Conservation (phyloP, 2,113 vertebrate genomes). For the Thalassoma bifasciatum region DNA sequence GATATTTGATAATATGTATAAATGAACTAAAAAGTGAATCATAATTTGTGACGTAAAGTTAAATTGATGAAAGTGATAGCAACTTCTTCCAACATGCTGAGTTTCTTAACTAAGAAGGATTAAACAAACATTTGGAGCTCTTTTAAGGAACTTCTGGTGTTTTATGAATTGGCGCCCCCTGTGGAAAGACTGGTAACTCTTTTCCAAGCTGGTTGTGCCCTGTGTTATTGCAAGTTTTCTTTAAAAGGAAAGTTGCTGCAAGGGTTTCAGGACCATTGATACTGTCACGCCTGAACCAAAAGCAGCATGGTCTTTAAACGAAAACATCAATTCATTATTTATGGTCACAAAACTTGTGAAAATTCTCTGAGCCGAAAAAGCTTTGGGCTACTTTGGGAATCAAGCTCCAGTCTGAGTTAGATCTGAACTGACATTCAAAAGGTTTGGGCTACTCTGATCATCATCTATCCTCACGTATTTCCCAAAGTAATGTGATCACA, state of each 20-base stretch:
- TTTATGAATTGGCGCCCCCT: too few relatives aligned
- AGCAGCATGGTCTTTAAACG: background rate
- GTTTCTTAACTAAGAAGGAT: background rate
- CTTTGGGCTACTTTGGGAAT: background rate
- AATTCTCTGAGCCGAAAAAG: background rate
- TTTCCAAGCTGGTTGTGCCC: too few relatives aligned
- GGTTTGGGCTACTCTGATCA: background rate
- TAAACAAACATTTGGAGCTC: too few relatives aligned
- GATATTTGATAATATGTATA: slow-evolving; percentile 8
- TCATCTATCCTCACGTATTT: background rate
- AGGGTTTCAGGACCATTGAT: too few relatives aligned
- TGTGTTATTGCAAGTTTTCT: too few relatives aligned
- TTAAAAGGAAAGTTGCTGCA: too few relatives aligned
- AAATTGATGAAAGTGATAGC: background rate
- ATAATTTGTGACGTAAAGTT: slow-evolving; percentile 11
- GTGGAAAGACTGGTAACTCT: too few relatives aligned
- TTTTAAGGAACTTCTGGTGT: too few relatives aligned
- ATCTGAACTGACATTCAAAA: slow-evolving; percentile 1
- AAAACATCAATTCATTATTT: background rate
- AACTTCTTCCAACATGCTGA: background rate
- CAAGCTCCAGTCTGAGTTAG: background rate
- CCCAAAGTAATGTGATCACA: slow-evolving; percentile 7
- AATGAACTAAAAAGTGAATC: background rate
- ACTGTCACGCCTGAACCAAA: background rate
- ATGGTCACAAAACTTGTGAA: background rate